Evolutionary conservation across 2,888 invertebrate genomes (phyloP).

Genomic region (Minunthozetes semirufus): DNA sequence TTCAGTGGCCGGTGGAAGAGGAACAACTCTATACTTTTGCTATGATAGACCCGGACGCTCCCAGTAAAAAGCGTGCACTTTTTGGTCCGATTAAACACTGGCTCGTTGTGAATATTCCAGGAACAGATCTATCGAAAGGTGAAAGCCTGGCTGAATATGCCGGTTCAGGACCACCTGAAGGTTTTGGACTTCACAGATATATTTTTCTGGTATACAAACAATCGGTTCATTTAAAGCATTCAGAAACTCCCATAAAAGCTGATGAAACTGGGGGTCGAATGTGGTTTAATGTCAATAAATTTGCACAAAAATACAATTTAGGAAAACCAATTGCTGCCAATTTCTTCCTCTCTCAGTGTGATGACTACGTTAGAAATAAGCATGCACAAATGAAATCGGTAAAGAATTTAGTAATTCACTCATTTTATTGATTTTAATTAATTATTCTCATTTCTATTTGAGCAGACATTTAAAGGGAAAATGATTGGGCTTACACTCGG

Average conservation of each 20-base stretch:
- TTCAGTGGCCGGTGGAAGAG: slow-evolving; percentile 31
- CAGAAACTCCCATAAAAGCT: slow-evolving; percentile 43
- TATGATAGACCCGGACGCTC: slow-evolving; percentile 51
- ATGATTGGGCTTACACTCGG: too few species aligned
- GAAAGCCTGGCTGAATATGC: slow-evolving; percentile 49
- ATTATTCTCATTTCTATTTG: too few species aligned
- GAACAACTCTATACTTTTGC: slow-evolving; percentile 31
- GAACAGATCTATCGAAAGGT: slow-evolving; percentile 48
- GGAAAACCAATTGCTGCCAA: slow-evolving; percentile 38
- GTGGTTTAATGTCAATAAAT: slow-evolving; percentile 44
- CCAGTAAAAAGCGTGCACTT: slow-evolving; percentile 45
- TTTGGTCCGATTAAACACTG: slow-evolving; percentile 52
- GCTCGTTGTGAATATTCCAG: slow-evolving; percentile 52
- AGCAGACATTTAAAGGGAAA: too few species aligned
- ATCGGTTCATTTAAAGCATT: slow-evolving; percentile 22
- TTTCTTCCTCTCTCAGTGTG: too few species aligned
- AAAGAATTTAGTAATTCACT: too few species aligned
- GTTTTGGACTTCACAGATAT: slow-evolving; percentile 43
- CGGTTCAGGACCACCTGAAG: slow-evolving; percentile 50
- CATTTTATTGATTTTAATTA: too few species aligned
- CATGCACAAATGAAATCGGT: too few species aligned
- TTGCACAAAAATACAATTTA: slow-evolving; percentile 37
- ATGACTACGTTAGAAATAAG: too few species aligned
- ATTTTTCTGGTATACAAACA: slow-evolving; percentile 42
- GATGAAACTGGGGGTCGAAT: slow-evolving; percentile 50